These are phyloP conservation scores for Andrena fulva DNA, from an alignment of 2,888 invertebrate species.

Conservation along the genomic window DNA sequence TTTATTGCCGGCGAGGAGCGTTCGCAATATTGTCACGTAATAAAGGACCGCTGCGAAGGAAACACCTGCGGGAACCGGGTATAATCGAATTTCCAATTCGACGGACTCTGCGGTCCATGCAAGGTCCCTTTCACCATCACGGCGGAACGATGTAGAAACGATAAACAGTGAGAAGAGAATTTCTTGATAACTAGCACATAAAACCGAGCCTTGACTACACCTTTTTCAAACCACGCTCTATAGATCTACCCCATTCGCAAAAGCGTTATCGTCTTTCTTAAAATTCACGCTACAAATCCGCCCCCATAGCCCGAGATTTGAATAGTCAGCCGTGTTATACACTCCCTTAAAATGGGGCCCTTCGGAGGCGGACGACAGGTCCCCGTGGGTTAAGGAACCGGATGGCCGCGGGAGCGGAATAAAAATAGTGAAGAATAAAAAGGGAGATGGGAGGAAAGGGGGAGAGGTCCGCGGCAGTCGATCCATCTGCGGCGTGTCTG, in stretches of 20 bases:
- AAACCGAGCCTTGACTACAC: too few relatives aligned
- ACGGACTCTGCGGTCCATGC: not conserved
- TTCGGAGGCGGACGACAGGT: not conserved
- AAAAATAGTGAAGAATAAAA: constrained; percentile 48
- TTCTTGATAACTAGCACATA: not conserved
- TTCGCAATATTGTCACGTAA: constrained; percentile 76
- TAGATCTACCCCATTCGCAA: too few relatives aligned
- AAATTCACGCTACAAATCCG: too few relatives aligned
- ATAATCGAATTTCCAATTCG: constrained; percentile 52
- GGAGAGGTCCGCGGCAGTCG: constrained; percentile 43
- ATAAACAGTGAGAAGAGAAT: not conserved
- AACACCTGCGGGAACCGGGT: constrained; percentile 49
- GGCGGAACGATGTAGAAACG: not conserved
- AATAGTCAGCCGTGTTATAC: not conserved
- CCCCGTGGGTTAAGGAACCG: not conserved
- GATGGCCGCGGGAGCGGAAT: constrained; percentile 14
- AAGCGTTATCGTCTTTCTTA: too few relatives aligned
- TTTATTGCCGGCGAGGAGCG: constrained; percentile 76
- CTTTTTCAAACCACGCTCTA: too few relatives aligned
- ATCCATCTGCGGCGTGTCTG: constrained; percentile 66
- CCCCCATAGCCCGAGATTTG: not conserved
- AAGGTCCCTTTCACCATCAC: not conserved
- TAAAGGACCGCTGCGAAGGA: constrained; percentile 66
- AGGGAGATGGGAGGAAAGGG: constrained; percentile 15
- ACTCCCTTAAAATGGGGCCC: not conserved